Conservation (phyloP, 2,113 vertebrate genomes). For the Leptodactylus fuscus region DNA sequence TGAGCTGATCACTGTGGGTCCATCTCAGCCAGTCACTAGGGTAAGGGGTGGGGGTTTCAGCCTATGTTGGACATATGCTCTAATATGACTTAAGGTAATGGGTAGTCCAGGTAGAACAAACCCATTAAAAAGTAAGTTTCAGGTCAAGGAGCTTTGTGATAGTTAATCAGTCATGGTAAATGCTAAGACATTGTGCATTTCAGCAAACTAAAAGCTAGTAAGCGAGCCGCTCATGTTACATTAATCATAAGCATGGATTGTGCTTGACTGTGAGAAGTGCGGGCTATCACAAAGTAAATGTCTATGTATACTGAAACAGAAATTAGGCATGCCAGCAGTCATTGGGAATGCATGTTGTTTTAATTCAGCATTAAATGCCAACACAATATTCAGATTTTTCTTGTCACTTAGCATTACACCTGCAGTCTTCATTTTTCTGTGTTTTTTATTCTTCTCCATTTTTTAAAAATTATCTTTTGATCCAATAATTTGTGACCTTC, state of each 20-base stretch:
- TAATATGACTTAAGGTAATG: no score
- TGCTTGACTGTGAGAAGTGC: background rate
- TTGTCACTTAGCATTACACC: conserved; percentile 4
- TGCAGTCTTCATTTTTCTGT: background rate
- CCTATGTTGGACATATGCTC: no score
- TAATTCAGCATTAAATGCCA: conserved; percentile 25
- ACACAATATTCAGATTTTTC: background rate
- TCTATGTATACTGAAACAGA: background rate
- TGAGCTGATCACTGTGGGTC: no score
- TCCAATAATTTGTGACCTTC: conserved; percentile 23
- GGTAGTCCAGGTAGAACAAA: no score
- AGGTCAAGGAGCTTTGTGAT: background rate
- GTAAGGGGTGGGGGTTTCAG: no score
- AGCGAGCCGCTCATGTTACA: background rate
- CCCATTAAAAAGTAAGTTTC: no score
- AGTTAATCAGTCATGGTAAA: background rate
- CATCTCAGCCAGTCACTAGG: no score
- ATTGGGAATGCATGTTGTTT: background rate
- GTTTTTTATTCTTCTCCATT: background rate
- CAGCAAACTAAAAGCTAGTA: background rate
- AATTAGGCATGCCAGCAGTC: background rate
- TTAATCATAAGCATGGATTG: background rate
- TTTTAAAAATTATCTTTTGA: conserved; percentile 36
- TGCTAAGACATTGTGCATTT: background rate
- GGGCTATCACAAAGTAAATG: no score